Evolutionary conservation across 1,140 invertebrate species (phyloP), one percentile per base, ranked within the genome.

Genomic region (Berghia stephanieae): DNA sequence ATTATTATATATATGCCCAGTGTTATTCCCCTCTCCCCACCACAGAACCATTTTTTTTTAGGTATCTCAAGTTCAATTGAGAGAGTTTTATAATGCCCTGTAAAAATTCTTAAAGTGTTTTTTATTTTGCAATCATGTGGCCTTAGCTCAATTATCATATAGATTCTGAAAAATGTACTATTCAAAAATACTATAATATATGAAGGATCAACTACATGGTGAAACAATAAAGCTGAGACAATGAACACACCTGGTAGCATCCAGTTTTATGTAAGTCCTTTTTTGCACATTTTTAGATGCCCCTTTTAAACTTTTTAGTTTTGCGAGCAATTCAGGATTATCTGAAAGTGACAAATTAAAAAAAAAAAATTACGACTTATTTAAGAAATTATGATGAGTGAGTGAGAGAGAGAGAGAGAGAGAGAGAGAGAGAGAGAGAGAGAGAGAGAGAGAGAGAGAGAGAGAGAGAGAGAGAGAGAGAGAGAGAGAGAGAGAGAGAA

Each of bases 221-320:
- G 57, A 27, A 63, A 21, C 57, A 31, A 8, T 31, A 10, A 63
- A 27, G 36, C n/a, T 5, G 10, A 63, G 31, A n/a, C 31, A 74
- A 40, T 6, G 67, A 31, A 57, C 77, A 75, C 72, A 90, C 89
- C 88, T 91, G 42, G 93, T 92, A 10, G 92, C 91, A 82, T 95
- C 94, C 27, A 96, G 88, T 80, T 93, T 92, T n/a, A 93, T 92
- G 60, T 92, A 90, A 43, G 93, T 93, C 89, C 94, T 94, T 80
- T 92, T 92, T 0, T 93, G 88, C 24, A 92, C 87, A 75, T 91
- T 90, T 70, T 88, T 89, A 27, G 85, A 82, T 49, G 87, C 87
- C 71, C 86, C 86, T 83, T 85, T 86, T 68, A 88, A 79, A 60
- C 85, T 83, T 69, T 87, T 84, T 57, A 86, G 63, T 67, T 82